These are phyloP conservation scores for Ophion slaviceki DNA, from an alignment of 2,888 invertebrate genomes.

Conservation along the genomic window DNA sequence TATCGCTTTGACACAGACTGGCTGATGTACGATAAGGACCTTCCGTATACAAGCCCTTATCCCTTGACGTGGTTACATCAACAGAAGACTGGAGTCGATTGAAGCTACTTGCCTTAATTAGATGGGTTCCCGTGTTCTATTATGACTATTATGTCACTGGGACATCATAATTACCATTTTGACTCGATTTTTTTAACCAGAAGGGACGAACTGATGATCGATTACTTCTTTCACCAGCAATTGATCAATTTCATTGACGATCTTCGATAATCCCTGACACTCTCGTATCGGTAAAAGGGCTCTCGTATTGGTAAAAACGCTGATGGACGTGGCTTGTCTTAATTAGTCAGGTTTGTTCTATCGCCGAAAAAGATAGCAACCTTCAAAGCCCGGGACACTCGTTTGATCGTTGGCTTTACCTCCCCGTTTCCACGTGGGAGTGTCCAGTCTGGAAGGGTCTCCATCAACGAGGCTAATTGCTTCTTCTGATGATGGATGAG, in stretches of 20 bases:
- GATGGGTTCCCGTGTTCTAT: neutral
- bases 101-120: constrained; percentile 39
- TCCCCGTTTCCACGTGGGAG: neutral
- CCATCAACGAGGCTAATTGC: neutral
- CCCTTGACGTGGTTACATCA: constrained; percentile 27
- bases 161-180: neutral
- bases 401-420: neutral
- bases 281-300: neutral
- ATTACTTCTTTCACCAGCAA: neutral
- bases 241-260: neutral
- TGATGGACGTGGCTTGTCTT: constrained; percentile 36
- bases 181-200: neutral
- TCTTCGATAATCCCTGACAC: neutral
- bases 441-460: neutral
- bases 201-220: neutral
- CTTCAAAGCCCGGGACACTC: too few species aligned
- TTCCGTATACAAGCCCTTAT: neutral
- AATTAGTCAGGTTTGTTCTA: constrained; percentile 30
- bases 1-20: constrained; percentile 39
- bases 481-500: constrained; percentile 24
- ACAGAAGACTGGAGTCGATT: constrained; percentile 5
- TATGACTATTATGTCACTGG: neutral
- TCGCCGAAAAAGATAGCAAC: neutral
- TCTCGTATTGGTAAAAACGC: neutral
- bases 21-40: constrained; percentile 39